Base-by-base conservation (phyloP, 2,888 invertebrate species). In the Agrochola macilenta region DNA sequence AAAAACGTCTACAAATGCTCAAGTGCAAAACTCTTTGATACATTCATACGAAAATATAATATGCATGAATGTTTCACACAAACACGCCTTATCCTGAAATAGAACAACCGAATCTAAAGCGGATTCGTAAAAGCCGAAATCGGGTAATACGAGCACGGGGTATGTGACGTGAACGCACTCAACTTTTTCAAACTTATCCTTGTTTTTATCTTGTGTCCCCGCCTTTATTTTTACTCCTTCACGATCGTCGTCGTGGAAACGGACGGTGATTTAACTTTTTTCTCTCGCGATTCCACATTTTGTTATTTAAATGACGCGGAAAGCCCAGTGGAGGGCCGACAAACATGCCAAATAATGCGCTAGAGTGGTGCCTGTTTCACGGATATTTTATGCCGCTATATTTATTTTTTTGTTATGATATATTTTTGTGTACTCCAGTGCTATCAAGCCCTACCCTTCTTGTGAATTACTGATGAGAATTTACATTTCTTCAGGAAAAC, bases 301-400 rank as follows among this genome's bases (percentile, higher is more conserved):
- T 92, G 91, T 93, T 94, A 94, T 94, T 93, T 91, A 93, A 94
- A 94, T 94, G 90, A 90, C 81, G 89, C 89, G 89, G 89, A 92
- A 93, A 91, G 82, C 88, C 89, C 86, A 83, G 86, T 83, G 84
- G 84, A 86, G 85, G 82, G 82, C 81, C 84, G 79, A 85, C 82
- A 87, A 88, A 90, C 83, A 88, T 77, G 80, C 74, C 80, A 83
- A 84, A 84, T 87, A 87, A 88, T 86, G 85, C 83, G 82, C 79
- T 81, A 85, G 79, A 75, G 76, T 78, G 82, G 73, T 79, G 74
- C 76, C 75, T 60, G 69, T 86, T 75, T 82, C 74, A 52, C 81
- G 75, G 66, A 71, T 79, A 82, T 81, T 78, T 85, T 79, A 81
- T 76, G 71, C 26, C 35, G 39, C 54, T 52, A 66, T 84, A 63